phyloP scores from a whole-genome alignment of 1,140 invertebrate genomes.

The Drosophila orena region DNA sequence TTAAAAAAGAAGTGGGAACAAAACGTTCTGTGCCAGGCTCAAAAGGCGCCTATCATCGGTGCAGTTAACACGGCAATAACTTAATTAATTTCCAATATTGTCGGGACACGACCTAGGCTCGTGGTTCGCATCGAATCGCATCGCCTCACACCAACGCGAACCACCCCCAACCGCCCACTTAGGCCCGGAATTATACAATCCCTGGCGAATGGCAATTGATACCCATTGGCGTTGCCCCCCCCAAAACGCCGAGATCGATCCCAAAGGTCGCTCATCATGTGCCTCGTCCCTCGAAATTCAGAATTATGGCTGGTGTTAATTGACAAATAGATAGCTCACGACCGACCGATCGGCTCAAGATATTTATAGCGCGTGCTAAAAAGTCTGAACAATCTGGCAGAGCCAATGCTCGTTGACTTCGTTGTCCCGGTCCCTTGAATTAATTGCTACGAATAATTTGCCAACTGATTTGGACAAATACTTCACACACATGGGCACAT shows the following conservation, averaged over 20 bases:
- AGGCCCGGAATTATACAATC: constrained; percentile 42
- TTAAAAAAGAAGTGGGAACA: background rate
- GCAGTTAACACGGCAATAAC: constrained; percentile 47
- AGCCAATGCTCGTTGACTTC: constrained; percentile 42
- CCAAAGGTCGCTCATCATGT: constrained; percentile 48
- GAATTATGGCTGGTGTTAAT: constrained; percentile 42
- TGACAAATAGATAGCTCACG: constrained; percentile 50
- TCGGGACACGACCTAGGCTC: constrained; percentile 34
- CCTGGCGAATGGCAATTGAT: constrained; percentile 54
- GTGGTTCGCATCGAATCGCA: constrained; percentile 32
- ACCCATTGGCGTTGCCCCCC: constrained; percentile 48
- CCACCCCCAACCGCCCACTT: constrained; percentile 51
- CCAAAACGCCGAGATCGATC: constrained; percentile 16
- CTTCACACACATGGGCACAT: background rate
- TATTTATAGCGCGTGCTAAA: constrained; percentile 54
- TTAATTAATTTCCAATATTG: constrained; percentile 34
- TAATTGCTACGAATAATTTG: constrained; percentile 54
- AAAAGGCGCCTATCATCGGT: constrained; percentile 26
- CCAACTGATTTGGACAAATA: constrained; percentile 17
- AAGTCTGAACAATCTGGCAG: constrained; percentile 47
- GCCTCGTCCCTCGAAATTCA: constrained; percentile 39
- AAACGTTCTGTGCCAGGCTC: constrained; percentile 24
- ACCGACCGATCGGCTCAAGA: constrained; percentile 30
- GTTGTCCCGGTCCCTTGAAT: constrained; percentile 7
- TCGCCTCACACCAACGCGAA: background rate